A percentile compares a stretch with the other conserved stretches of the same genome.
Conservation (phyloP, 2,113 vertebrate species). For the Vicugna pacos region DNA sequence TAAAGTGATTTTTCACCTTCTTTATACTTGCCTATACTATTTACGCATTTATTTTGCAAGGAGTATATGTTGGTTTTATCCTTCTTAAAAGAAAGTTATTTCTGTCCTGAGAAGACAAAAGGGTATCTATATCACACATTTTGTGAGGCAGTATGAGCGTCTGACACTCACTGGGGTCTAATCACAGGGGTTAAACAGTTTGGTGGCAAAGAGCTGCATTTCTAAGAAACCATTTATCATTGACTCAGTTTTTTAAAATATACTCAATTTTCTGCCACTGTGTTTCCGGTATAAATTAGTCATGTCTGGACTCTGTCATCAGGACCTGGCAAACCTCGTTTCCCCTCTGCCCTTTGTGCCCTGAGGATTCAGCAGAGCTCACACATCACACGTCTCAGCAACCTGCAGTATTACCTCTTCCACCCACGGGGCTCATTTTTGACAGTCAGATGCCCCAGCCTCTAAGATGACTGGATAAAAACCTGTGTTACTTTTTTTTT, state of each 20-base stretch:
- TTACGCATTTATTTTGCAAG: background rate
- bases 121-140: background rate
- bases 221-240: background rate
- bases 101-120: background rate
- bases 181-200: background rate
- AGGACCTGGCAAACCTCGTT: background rate
- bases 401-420: background rate
- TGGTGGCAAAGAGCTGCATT: background rate
- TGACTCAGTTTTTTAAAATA: background rate
- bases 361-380: background rate
- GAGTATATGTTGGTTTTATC: background rate
- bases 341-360: background rate
- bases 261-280: background rate
- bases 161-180: background rate
- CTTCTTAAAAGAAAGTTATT: background rate
- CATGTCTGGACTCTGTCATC: background rate
- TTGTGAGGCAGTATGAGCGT: background rate
- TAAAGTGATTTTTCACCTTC: background rate
- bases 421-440: background rate
- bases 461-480: background rate
- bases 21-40: background rate
- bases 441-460: background rate
- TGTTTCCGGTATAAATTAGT: background rate
- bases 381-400: background rate
- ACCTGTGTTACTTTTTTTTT: background rate